phyloP scores from a whole-genome alignment of 2,888 invertebrate genomes.

The Automeris io region DNA sequence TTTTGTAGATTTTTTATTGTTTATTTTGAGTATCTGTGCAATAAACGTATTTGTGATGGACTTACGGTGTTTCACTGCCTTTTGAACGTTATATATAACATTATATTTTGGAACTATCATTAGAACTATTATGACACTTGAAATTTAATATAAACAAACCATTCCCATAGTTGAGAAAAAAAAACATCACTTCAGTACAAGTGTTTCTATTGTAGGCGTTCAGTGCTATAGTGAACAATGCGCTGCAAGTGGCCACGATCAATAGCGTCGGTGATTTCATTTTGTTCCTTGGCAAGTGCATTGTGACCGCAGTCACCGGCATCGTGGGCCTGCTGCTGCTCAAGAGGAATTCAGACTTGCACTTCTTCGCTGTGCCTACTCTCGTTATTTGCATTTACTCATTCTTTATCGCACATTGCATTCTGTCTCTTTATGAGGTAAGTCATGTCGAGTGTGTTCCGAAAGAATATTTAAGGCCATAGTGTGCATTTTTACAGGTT shows the following conservation, averaged over 20 bases:
- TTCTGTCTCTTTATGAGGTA: constrained; percentile 95
- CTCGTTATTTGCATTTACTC: constrained; percentile 89
- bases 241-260: constrained; percentile 91
- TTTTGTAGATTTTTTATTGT: background rate
- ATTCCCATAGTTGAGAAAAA: no score
- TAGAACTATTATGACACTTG: no score
- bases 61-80: no score
- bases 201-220: constrained; percentile 84
- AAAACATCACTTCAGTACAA: no score
- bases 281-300: constrained; percentile 89
- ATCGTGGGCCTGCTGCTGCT: constrained; percentile 85
- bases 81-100: no score
- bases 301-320: constrained; percentile 89
- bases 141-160: no score
- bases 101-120: no score
- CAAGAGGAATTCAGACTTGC: constrained; percentile 82
- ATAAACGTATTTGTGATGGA: no score
- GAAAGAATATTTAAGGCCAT: no score
- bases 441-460: constrained; percentile 5
- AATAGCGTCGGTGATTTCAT: constrained; percentile 96
- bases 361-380: constrained; percentile 91
- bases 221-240: constrained; percentile 88
- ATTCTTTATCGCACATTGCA: constrained; percentile 95
- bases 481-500: no score
- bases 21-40: background rate